Conservation (phyloP, 2,888 invertebrate species). For the Zaprionus obscuricornis region DNA sequence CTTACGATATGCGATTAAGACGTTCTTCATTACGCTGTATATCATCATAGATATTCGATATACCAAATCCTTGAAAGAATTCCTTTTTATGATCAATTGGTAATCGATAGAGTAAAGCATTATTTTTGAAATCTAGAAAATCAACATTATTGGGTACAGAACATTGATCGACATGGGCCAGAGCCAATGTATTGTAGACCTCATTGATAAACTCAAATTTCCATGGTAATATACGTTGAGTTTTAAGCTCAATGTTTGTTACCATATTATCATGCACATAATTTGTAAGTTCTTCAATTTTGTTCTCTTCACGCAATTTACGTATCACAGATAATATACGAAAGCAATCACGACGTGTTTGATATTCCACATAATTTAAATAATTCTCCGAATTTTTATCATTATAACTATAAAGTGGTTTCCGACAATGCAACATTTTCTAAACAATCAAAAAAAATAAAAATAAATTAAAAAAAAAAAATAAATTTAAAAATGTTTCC, state of each 20-base stretch:
- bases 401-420: slow-evolving; percentile 73
- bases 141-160: slow-evolving; percentile 37
- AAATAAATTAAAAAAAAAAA: no score
- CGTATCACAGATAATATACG: slow-evolving; percentile 69
- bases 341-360: slow-evolving; percentile 76
- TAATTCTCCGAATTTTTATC: slow-evolving; percentile 52
- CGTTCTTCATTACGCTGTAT: slow-evolving; percentile 20
- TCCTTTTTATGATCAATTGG: slow-evolving; percentile 63
- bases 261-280: slow-evolving; percentile 79
- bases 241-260: slow-evolving; percentile 73
- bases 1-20: slow-evolving; percentile 28
- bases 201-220: slow-evolving; percentile 81
- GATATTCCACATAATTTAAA: slow-evolving; percentile 70
- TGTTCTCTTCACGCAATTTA: slow-evolving; percentile 42
- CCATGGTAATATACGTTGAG: slow-evolving; percentile 80
- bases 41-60: slow-evolving; percentile 39
- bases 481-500: no score
- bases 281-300: slow-evolving; percentile 62
- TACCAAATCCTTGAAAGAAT: slow-evolving; percentile 39
- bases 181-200: slow-evolving; percentile 77
- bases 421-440: slow-evolving; percentile 80
- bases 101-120: slow-evolving; percentile 49
- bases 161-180: slow-evolving; percentile 73
- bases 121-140: slow-evolving; percentile 38
- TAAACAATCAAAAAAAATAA: no score